Evolutionary conservation across 2,797 vertebrate species (phyloP).

Genomic region (Scyliorhinus canicula): DNA sequence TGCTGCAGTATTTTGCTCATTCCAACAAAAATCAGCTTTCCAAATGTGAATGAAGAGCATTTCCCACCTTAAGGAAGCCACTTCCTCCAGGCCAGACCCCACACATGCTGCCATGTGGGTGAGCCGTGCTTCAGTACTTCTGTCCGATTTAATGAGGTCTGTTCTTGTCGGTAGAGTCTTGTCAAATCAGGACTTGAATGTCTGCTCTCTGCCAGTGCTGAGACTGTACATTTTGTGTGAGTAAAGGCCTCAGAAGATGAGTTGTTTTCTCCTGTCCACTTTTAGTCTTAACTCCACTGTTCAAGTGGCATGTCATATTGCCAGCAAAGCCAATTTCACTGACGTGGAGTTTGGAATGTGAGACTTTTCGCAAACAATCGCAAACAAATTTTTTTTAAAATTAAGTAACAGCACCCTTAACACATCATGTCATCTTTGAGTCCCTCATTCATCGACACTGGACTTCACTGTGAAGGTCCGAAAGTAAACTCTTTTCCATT

Average conservation of each 20-base stretch:
- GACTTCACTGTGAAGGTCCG: background rate
- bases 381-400: too few species aligned
- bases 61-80: background rate
- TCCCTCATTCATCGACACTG: background rate
- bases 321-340: too few species aligned
- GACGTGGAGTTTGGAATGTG: background rate
- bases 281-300: background rate
- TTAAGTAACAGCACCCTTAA: too few species aligned
- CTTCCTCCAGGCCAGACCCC: background rate
- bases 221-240: background rate
- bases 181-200: background rate
- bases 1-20: too few species aligned
- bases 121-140: background rate
- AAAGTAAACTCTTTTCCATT: background rate
- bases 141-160: background rate
- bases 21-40: background rate
- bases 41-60: background rate
- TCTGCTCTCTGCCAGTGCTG: background rate
- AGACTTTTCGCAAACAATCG: too few species aligned
- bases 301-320: background rate
- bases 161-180: background rate
- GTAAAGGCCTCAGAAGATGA: background rate
- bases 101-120: background rate
- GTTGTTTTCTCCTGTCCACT: background rate
- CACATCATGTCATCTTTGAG: background rate